Evolutionary conservation across 2,113 vertebrate genomes (phyloP).

Genomic region (Corythoichthys haematopterus): DNA sequence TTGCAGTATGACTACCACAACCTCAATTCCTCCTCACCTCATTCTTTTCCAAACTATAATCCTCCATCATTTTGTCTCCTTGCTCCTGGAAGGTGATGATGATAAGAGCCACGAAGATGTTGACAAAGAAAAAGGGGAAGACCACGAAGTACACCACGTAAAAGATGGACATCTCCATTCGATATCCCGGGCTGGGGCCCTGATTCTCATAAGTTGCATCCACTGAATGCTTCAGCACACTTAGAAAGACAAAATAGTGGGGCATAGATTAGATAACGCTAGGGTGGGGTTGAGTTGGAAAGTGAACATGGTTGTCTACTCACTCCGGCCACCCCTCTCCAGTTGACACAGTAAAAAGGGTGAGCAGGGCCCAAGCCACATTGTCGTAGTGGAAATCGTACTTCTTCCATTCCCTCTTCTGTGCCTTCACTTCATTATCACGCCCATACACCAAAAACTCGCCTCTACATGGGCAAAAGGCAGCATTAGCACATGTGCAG

Average conservation of each 20-base stretch:
- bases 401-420: conserved; percentile 96
- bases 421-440: conserved; percentile 89
- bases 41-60: conserved; percentile 96
- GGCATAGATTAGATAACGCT: background rate
- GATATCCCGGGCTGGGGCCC: conserved; percentile 92
- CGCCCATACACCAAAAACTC: conserved; percentile 91
- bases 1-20: background rate
- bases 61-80: conserved; percentile 98
- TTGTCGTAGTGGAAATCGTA: conserved; percentile 98
- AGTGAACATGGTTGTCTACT: conserved; percentile 31
- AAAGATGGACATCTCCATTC: conserved; percentile 99
- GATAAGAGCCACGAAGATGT: conserved; percentile 97
- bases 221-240: conserved; percentile 95
- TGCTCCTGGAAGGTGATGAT: conserved; percentile 99
- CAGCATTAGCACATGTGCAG: background rate
- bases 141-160: conserved; percentile 98
- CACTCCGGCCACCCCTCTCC: conserved; percentile 97
- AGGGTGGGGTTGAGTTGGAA: fast-evolving
- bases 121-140: conserved; percentile 98
- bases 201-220: conserved; percentile 97
- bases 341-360: conserved; percentile 96
- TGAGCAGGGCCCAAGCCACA: conserved; percentile 94
- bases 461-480: conserved; percentile 70
- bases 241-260: conserved; percentile 46
- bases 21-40: conserved; percentile 72